phyloP scores from a whole-genome alignment of 1,140 invertebrate genomes.

The Ostrea edulis region DNA sequence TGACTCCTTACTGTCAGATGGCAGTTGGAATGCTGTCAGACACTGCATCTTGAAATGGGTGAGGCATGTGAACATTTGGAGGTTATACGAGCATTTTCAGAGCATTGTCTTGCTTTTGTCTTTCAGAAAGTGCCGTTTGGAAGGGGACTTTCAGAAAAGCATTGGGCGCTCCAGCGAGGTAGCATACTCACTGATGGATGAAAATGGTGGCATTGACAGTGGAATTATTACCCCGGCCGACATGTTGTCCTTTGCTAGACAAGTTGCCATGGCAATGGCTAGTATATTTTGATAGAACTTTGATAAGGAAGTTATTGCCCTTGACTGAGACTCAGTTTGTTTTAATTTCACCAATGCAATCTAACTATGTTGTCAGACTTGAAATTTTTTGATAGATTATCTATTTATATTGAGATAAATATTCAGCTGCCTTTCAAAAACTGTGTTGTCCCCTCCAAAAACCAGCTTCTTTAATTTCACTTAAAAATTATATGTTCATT shows the following conservation, averaged over 20 bases:
- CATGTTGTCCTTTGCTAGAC: slow-evolving; percentile 77
- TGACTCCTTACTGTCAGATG: background rate
- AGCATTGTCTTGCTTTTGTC: background rate
- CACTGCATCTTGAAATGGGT: background rate
- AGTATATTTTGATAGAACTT: slow-evolving; percentile 46
- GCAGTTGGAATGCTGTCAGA: background rate
- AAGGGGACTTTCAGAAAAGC: slow-evolving; percentile 71
- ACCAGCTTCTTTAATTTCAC: slow-evolving; percentile 14
- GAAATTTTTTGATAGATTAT: background rate
- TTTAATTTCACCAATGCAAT: background rate
- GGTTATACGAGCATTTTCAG: background rate
- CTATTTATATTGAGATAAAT: background rate
- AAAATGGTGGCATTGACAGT: slow-evolving; percentile 71
- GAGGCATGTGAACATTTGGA: background rate
- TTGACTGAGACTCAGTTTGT: background rate
- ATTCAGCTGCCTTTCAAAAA: background rate
- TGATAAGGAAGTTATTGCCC: background rate
- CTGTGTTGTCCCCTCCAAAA: background rate
- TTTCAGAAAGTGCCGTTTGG: slow-evolving; percentile 75
- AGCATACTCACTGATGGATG: slow-evolving; percentile 73
- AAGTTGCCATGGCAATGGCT: slow-evolving; percentile 78
- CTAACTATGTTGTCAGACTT: background rate
- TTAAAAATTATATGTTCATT: background rate
- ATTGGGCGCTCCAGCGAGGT: slow-evolving; percentile 68
- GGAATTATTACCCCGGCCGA: slow-evolving; percentile 75